Evolutionary conservation across 2,113 vertebrate genomes (phyloP), one percentile per base, ranked within the genome.

Genomic region (Jacana jacana): DNA sequence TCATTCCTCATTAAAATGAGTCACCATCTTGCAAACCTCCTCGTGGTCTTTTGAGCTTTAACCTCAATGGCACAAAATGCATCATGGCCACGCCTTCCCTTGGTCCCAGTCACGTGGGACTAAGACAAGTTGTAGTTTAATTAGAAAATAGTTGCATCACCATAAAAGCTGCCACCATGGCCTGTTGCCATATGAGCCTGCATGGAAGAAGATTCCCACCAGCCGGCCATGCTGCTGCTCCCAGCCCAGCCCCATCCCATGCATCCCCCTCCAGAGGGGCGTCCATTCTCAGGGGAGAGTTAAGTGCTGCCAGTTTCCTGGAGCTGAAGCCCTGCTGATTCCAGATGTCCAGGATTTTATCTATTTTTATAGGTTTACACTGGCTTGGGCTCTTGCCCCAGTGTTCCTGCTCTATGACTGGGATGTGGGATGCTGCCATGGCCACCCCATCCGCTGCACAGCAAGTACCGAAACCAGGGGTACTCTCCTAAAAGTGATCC

Each of bases 101-200:
- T 7, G 13, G 19, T 81, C 79, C 63, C 2, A 0, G 30, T 40
- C 78, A 73, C 46, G 7, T 25, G 44, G 39, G 35, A 68, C 25
- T 46, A 52, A 64, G 46, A 55, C 13, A 75, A 85, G 49, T 9
- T 61, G 35, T 1, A 25, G 22, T n/a, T 63, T 75, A 57, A 49
- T 83, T 61, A 60, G 80, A 17, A 60, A 88, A 31, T 1, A 35
- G 17, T 8, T 77, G 70, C 6, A 0, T 27, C 11, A 48, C 27
- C 46, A 16, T 35, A 37, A 71, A 23, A 0, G 1, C 37, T 39
- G 46, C 55, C 64, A 13, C 0, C 0, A 30, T 20, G 82, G 61
- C 39, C 46, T 4, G 1, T 55, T 1, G 4, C 37, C 10, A 2
- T 0, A 2, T 0, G 5, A 73, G 42, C 28, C 13, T 3, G 1